Conservation (phyloP, 2,888 invertebrate genomes). For the Aproaerema taeniolella region DNA sequence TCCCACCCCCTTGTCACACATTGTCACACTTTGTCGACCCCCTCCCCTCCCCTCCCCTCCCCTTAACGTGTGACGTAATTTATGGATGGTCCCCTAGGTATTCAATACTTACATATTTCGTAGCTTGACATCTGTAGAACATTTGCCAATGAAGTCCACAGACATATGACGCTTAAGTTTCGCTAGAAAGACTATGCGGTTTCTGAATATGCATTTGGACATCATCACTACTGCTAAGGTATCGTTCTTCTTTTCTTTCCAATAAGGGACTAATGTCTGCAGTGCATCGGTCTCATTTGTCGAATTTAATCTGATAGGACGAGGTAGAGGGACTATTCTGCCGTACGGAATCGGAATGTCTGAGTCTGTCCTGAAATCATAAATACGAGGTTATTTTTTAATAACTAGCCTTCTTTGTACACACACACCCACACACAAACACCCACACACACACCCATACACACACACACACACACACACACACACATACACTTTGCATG, state of each 20-base stretch:
- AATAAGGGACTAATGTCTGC: constrained; percentile 25
- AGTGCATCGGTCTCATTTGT: constrained; percentile 9
- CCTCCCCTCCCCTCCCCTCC: no score
- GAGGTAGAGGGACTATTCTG: constrained; percentile 48
- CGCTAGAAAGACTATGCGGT: constrained; percentile 71
- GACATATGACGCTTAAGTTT: constrained; percentile 77
- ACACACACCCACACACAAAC: no score
- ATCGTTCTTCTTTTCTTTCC: constrained; percentile 50
- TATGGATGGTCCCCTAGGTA: neutral
- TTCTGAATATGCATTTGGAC: constrained; percentile 68
- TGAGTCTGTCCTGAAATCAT: constrained; percentile 51
- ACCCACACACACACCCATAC: no score
- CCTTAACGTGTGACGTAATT: no score
- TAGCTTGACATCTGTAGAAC: constrained; percentile 41
- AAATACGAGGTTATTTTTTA: neutral
- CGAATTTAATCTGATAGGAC: constrained; percentile 18
- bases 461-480: no score
- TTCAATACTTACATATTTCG: neutral
- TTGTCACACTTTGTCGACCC: no score
- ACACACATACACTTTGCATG: no score
- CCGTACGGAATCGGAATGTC: constrained; percentile 80
- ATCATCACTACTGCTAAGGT: constrained; percentile 73
- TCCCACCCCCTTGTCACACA: no score
- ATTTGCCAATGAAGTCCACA: constrained; percentile 77
- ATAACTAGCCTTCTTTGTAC: no score